Base-by-base conservation (phyloP, 2,113 vertebrate genomes). In the Eonycteris spelaea region DNA sequence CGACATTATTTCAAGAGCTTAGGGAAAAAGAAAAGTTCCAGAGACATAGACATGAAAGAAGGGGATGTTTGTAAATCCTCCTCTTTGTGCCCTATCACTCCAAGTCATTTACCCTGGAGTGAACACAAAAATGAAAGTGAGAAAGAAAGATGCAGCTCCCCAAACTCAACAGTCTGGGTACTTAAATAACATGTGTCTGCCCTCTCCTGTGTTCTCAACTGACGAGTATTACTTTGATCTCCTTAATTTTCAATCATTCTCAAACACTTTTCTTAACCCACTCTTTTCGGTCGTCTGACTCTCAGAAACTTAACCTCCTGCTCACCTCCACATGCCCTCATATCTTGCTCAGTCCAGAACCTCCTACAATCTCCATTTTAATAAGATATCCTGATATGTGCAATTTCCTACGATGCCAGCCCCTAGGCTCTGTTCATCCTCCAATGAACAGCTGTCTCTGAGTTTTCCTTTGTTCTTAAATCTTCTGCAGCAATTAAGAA, bases 1-100 rank as follows among this genome's bases (percentile, higher is more conserved):
- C 70, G 86, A 94, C 22, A 26, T 59, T 80, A 91, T 80, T 94
- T 95, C 53, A 84, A 61, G 21, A 95, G 19, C 65, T 93, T 90
- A 84, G 55, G 38, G 55, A 28, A 35, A 75, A 68, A 13, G 45
- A 90, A 90, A 73, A 33, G 48, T 71, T 93, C 68, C 40, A 55
- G 59, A 51, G 38, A 7, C 55, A 74, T 21, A 73, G 18, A 94
- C n/a, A 83, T 61, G 68, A 83, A 83, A 94, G 48, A 79, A 80
- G 88, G 28, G 21, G 80, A 38, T 80, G 70, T 77, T 82, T 55
- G 61, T n/a, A 90, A 93, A 88, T 93, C 40, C 19, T 24, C 48
- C 14, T 67, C 26, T 21, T 75, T 90, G 70, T 57, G 70, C 33
- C 55, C 71, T 75, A 84, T 74, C 28, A 80, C 21, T 79, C 38